phyloP scores from a whole-genome alignment of 2,113 vertebrate genomes.

The Oncorhynchus kisutch region DNA sequence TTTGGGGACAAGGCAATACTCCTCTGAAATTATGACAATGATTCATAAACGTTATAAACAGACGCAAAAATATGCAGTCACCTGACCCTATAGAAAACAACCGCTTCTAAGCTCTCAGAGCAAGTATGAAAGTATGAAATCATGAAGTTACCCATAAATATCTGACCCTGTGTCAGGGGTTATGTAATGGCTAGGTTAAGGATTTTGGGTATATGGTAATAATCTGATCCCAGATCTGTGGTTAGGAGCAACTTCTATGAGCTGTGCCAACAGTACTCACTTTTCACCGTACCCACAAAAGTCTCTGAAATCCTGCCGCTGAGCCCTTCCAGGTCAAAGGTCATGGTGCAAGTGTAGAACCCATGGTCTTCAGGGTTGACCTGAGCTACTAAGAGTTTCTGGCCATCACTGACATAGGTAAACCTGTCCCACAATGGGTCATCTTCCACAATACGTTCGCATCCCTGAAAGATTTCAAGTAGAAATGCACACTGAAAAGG shows the following conservation, averaged over 20 bases:
- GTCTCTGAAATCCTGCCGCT: constrained; percentile 71
- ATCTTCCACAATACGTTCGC: constrained; percentile 43
- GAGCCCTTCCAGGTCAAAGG: constrained; percentile 69
- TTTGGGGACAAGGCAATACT: constrained; percentile 50
- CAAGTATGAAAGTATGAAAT: too few species aligned
- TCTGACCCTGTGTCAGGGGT: too few species aligned
- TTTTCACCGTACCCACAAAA: constrained; percentile 63
- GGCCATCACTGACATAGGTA: constrained; percentile 2
- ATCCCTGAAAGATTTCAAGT: constrained; percentile 34
- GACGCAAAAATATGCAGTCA: too few species aligned
- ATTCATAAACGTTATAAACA: background rate
- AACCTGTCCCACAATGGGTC: constrained; percentile 39
- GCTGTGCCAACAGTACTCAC: constrained; percentile 56
- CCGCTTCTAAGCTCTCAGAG: too few species aligned
- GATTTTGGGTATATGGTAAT: too few species aligned
- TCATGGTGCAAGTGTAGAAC: constrained; percentile 77
- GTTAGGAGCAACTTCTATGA: too few species aligned
- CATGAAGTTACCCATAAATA: too few species aligned
- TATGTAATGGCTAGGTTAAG: too few species aligned
- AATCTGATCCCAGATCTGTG: too few species aligned
- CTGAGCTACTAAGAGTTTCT: constrained; percentile 43
- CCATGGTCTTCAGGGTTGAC: constrained; percentile 61
- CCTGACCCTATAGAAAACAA: too few species aligned
- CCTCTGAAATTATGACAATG: constrained; percentile 40
- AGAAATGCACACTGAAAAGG: background rate